A percentile compares a stretch with the other conserved stretches of the same genome.
Evolutionary conservation across 2,888 invertebrate species (phyloP).

Genomic region (Apamea anceps): DNA sequence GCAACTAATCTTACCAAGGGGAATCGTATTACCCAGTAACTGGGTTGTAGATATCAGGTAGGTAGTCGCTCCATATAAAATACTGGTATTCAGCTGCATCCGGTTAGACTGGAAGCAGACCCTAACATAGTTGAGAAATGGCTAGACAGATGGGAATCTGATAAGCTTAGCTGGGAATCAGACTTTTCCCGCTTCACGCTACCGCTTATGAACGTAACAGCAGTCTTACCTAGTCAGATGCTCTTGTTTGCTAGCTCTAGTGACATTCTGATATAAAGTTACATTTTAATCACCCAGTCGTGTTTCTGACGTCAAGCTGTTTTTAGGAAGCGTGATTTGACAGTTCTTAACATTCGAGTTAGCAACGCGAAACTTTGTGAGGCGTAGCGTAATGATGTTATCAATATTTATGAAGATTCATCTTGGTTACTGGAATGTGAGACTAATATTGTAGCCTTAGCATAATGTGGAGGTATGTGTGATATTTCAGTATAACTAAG

Average conservation of each 20-base stretch:
- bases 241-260: slow-evolving; percentile 72
- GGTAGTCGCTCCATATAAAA: not conserved
- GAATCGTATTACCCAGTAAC: not conserved
- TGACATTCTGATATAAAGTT: slow-evolving; percentile 75
- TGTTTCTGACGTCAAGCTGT: slow-evolving; percentile 69
- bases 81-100: not conserved
- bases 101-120: not conserved
- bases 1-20: not conserved
- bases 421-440: slow-evolving; percentile 40
- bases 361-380: slow-evolving; percentile 44
- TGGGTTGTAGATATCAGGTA: not conserved
- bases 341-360: slow-evolving; percentile 12
- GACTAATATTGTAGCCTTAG: slow-evolving; percentile 23
- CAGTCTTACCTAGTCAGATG: slow-evolving; percentile 45
- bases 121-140: not conserved
- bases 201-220: slow-evolving; percentile 31
- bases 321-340: slow-evolving; percentile 65
- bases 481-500: slow-evolving; percentile 26
- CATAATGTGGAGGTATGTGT: slow-evolving; percentile 9
- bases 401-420: slow-evolving; percentile 58
- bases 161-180: not conserved
- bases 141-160: not conserved
- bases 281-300: slow-evolving; percentile 75
- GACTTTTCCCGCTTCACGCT: slow-evolving; percentile 49
- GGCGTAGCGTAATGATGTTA: slow-evolving; percentile 20